Base-by-base conservation (phyloP, 2,113 vertebrate genomes). In the Muntiacus reevesi region DNA sequence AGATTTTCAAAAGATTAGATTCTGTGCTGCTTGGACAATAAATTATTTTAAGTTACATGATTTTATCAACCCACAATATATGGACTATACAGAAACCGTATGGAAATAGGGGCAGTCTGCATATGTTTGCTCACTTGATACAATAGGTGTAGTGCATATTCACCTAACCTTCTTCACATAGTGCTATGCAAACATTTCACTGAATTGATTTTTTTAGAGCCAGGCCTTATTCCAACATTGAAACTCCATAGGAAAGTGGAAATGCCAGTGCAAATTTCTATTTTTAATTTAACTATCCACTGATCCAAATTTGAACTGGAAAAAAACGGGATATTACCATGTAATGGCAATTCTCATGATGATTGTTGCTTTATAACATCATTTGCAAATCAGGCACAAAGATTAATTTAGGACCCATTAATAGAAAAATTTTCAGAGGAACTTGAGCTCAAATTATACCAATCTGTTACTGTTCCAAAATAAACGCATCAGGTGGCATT, bases 401-500 rank as follows among this genome's bases (percentile, higher is more conserved):
- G 98, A 98, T 98, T 93, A 96, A 98, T 98, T 98, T 98, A 98
- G 96, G 95, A 97, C 59, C 96, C 96, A 97, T 98, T 98, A 98
- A 98, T 96, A 97, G 82, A 97, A 97, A 76, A 98, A 97, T 98
- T 98, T 98, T 97, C 98, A 97, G 97, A 98, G 94, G 90, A 99
- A 97, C 96, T 97, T 79, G 5, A 96, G 98, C 98, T 99, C 98
- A 98, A 98, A 99, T 98, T 98, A 98, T 87, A 95, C 92, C 98
- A 98, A 98, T 99, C 98, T 99, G 97, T 98, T 15, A 96, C 98
- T 98, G 98, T 99, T 99, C 98, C 98, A 98, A 98, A 99, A 99
- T 98, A 99, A 99, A 99, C 86, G 98, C 99, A 99, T 99, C 98
- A 99, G 98, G 98, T 99, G 98, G 98, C 98, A 99, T 99, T 99